A percentile compares a stretch with the other conserved stretches of the same genome.
These are phyloP conservation scores for Okamejei kenojei DNA, from an alignment of 2,797 vertebrate species.

Conservation along the genomic window DNA sequence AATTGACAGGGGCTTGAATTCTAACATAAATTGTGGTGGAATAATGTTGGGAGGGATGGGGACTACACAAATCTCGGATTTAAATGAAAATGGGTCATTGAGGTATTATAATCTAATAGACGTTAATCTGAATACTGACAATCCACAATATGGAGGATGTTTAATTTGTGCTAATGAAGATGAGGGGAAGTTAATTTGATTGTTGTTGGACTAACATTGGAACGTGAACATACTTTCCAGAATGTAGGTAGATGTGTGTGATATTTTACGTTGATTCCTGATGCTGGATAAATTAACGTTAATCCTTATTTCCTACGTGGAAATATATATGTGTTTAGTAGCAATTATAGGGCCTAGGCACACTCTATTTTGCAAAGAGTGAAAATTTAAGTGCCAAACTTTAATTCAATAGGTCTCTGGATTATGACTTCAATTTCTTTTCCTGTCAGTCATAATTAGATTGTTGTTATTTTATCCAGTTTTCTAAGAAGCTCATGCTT, in stretches of 20 bases:
- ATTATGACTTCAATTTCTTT: slow-evolving; percentile 9
- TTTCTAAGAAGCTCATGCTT: not conserved
- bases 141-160: not conserved
- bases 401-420: not conserved
- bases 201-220: not conserved
- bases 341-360: not conserved
- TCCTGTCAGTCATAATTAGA: slow-evolving; percentile 4
- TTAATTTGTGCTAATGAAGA: not conserved
- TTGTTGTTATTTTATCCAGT: not conserved
- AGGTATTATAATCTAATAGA: not conserved
- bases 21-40: not conserved
- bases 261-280: not conserved
- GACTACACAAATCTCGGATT: too few species aligned
- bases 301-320: not conserved
- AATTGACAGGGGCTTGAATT: not conserved
- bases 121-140: not conserved
- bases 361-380: not conserved
- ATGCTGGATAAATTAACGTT: not conserved
- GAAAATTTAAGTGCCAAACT: not conserved
- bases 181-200: not conserved
- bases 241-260: not conserved
- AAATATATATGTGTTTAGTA: not conserved
- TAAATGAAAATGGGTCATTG: not conserved
- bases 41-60: not conserved
- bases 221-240: not conserved